Evolutionary conservation across 2,888 invertebrate genomes (phyloP).

Genomic region (Patella caerulea): DNA sequence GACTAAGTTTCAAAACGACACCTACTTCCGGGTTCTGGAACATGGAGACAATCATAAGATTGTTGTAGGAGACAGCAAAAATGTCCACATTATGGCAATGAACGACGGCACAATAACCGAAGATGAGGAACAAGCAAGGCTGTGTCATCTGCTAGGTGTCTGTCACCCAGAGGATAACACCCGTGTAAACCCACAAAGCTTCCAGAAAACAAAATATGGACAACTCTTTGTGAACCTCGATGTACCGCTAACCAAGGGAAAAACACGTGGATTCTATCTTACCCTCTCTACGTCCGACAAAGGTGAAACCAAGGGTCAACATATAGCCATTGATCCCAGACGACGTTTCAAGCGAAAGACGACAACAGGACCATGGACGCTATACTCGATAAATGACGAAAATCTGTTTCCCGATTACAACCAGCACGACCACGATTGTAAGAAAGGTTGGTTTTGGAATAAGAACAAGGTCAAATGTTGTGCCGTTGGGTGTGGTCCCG

Average conservation of each 20-base stretch:
- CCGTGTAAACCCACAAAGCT: not conserved
- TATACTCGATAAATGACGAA: slow-evolving; percentile 24
- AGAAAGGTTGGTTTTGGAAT: not conserved
- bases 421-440: slow-evolving; percentile 18
- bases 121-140: not conserved
- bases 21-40: not conserved
- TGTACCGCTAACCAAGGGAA: not conserved
- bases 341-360: slow-evolving; percentile 19
- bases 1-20: not conserved
- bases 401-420: slow-evolving; percentile 29
- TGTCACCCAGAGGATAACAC: slow-evolving; percentile 1
- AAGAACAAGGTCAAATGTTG: not conserved
- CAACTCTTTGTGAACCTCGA: not conserved
- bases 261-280: not conserved
- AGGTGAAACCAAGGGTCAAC: not conserved
- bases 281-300: not conserved
- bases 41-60: not conserved
- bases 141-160: not conserved
- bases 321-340: slow-evolving; percentile 5
- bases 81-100: not conserved
- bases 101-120: not conserved
- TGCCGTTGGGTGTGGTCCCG: slow-evolving; percentile 32
- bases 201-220: not conserved
- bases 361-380: not conserved
- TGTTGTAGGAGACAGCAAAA: not conserved